Conservation (phyloP, 2,113 vertebrate genomes). For the Pedionomus torquatus region DNA sequence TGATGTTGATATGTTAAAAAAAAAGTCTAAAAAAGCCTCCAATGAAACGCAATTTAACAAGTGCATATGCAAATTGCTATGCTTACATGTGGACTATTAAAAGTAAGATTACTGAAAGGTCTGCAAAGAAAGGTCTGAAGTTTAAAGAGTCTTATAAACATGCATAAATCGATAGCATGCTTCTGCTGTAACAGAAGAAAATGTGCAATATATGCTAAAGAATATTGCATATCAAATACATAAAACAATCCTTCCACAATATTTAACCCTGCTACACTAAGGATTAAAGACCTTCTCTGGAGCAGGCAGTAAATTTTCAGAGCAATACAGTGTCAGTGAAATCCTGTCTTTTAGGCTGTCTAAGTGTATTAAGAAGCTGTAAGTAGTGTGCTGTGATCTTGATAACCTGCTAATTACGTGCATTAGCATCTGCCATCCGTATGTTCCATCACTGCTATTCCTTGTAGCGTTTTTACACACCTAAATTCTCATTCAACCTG, state of each 20-base stretch:
- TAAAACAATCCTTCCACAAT: neutral
- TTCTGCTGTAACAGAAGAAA: neutral
- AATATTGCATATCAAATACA: neutral
- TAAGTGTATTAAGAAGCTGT: neutral
- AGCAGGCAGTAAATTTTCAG: neutral
- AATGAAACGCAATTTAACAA: neutral
- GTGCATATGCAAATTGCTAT: neutral
- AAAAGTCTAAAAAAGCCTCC: neutral
- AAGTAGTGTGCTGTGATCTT: neutral
- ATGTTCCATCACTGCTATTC: neutral
- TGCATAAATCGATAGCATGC: neutral
- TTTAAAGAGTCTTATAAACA: neutral
- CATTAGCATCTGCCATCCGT: neutral
- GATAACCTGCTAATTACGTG: neutral
- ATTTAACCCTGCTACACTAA: neutral
- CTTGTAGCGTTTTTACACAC: neutral
- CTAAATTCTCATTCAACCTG: neutral
- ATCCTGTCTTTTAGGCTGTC: neutral
- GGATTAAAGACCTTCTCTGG: neutral
- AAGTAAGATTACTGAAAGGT: neutral
- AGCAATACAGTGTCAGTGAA: neutral
- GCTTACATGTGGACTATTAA: neutral
- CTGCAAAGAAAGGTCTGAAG: neutral
- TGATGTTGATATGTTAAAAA: neutral
- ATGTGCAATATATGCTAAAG: neutral